These are phyloP conservation scores for Drosophila melanosoma DNA, from an alignment of 2,888 invertebrate species.

Conservation along the genomic window DNA sequence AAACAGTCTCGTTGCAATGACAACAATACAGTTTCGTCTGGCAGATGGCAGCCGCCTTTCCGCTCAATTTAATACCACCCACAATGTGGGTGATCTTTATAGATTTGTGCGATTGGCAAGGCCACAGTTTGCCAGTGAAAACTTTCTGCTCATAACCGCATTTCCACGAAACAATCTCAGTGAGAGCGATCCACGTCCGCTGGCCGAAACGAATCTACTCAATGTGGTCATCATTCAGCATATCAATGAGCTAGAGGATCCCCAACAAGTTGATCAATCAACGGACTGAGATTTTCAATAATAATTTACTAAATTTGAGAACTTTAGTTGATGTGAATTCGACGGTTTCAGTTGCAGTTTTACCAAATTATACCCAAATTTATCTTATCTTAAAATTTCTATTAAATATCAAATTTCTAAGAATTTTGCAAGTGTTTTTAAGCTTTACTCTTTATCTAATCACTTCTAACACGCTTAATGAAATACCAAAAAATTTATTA, in stretches of 20 bases:
- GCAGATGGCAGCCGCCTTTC: constrained; percentile 64
- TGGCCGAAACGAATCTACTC: constrained; percentile 54
- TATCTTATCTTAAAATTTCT: neutral
- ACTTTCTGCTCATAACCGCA: constrained; percentile 55
- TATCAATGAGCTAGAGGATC: constrained; percentile 35
- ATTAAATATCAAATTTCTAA: neutral
- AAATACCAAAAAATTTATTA: too few species aligned
- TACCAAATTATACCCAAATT: neutral
- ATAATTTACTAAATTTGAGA: neutral
- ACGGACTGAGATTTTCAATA: neutral
- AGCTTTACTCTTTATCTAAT: neutral
- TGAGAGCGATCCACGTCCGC: constrained; percentile 54
- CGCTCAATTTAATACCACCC: constrained; percentile 61
- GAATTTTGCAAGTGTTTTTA: neutral
- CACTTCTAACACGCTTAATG: too few species aligned
- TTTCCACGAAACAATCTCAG: constrained; percentile 59
- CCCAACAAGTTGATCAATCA: neutral
- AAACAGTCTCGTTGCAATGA: constrained; percentile 32
- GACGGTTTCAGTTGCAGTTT: neutral
- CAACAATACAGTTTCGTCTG: constrained; percentile 62
- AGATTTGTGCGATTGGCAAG: constrained; percentile 58
- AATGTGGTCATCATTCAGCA: constrained; percentile 73
- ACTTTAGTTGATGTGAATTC: neutral
- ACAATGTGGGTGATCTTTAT: constrained; percentile 62
- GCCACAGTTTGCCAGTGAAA: constrained; percentile 42